Conservation (phyloP, 2,888 invertebrate species). For the Lasioglossum calceatum region DNA sequence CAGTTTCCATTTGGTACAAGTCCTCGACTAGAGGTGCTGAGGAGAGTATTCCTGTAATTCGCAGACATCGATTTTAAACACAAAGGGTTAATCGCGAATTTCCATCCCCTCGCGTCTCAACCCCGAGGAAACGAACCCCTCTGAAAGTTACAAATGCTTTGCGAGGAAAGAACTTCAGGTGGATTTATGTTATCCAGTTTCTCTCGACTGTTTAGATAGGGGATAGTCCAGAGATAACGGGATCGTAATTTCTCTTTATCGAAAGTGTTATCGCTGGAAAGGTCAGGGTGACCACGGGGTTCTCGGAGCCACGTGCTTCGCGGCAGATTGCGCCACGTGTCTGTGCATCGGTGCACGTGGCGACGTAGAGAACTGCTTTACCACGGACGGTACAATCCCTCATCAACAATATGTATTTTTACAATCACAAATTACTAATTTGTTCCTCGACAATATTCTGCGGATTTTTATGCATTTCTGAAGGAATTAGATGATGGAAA, state of each 20-base stretch:
- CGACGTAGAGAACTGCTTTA: neutral
- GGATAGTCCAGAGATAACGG: neutral
- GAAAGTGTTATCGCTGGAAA: conserved; percentile 11
- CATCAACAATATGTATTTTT: neutral
- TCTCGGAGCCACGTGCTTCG: neutral
- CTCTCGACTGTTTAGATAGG: neutral
- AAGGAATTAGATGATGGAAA: neutral
- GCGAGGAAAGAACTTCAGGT: neutral
- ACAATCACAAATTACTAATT: neutral
- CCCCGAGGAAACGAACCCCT: neutral
- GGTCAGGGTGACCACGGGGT: neutral
- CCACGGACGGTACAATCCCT: neutral
- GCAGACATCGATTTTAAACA: neutral
- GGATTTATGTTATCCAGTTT: conserved; percentile 2
- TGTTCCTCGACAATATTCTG: neutral
- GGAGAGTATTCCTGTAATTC: neutral
- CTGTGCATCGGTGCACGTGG: neutral
- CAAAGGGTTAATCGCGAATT: neutral
- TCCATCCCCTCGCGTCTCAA: neutral
- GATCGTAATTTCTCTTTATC: conserved; percentile 11
- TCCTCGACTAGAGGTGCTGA: neutral
- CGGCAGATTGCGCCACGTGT: conserved; percentile 43
- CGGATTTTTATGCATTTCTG: neutral
- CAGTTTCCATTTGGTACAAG: neutral
- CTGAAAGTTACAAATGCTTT: neutral